phyloP scores from a whole-genome alignment of 2,797 vertebrate genomes.

The Telmatherina bonti region DNA sequence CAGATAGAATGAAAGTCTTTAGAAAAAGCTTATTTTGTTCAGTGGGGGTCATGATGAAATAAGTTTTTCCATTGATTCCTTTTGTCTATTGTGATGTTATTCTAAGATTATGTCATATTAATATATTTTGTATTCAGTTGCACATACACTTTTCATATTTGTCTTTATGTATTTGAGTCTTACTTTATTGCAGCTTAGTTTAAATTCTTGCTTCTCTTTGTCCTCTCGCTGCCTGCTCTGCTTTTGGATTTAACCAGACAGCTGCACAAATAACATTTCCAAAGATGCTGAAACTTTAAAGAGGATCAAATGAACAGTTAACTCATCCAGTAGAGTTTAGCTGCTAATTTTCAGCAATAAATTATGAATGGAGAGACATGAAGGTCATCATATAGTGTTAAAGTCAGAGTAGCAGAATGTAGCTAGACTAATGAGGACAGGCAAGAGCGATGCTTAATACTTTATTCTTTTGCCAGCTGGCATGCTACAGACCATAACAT shows the following conservation, averaged over 20 bases:
- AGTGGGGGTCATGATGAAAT: not conserved
- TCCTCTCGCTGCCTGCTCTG: not conserved
- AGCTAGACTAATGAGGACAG: not conserved
- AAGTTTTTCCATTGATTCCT: not conserved
- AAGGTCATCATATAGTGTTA: slow-evolving; percentile 20
- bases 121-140: slow-evolving; percentile 4
- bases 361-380: slow-evolving; percentile 48
- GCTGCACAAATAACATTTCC: slow-evolving; percentile 19
- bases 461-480: slow-evolving; percentile 19
- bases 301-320: slow-evolving; percentile 24
- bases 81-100: not conserved
- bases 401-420: slow-evolving; percentile 10
- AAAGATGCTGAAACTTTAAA: slow-evolving; percentile 59
- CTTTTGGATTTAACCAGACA: slow-evolving; percentile 7
- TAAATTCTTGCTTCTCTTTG: not conserved
- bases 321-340: slow-evolving; percentile 36
- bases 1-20: not conserved
- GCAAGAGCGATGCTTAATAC: slow-evolving; percentile 17
- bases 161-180: not conserved
- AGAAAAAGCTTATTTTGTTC: not conserved
- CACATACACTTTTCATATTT: slow-evolving; percentile 28
- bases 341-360: slow-evolving; percentile 42
- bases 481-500: slow-evolving; percentile 4
- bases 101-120: not conserved
- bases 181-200: not conserved